Conservation (phyloP, 2,797 vertebrate species). For the Cirrhinus molitorella region DNA sequence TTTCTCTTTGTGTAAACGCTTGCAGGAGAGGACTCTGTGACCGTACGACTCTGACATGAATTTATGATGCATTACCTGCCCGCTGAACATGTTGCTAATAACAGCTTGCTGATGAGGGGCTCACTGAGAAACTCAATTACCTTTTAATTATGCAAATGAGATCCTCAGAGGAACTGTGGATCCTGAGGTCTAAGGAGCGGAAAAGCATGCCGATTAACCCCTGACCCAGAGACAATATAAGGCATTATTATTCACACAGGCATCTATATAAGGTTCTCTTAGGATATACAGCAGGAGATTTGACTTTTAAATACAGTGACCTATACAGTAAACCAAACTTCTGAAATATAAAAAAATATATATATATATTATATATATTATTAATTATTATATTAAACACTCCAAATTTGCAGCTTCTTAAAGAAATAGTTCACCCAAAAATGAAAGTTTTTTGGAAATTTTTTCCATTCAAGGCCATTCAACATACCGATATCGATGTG, state of each 20-base stretch:
- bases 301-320: conserved; percentile 7
- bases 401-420: neutral
- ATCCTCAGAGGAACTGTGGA: conserved; percentile 12
- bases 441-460: neutral
- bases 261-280: neutral
- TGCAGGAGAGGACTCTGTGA: neutral
- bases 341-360: neutral
- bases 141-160: conserved; percentile 56
- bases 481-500: too few relatives aligned
- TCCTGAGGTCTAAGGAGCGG: conserved; percentile 20
- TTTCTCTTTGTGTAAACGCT: conserved; percentile 9
- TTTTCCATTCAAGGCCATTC: too few relatives aligned
- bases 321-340: conserved; percentile 4
- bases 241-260: neutral
- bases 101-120: conserved; percentile 43
- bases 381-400: too few relatives aligned
- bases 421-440: neutral
- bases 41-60: conserved; percentile 1
- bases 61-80: conserved; percentile 43
- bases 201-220: conserved; percentile 22
- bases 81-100: conserved; percentile 35
- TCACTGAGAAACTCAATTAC: conserved; percentile 54
- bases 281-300: conserved; percentile 1
- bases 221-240: conserved; percentile 26
- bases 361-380: too few relatives aligned